phyloP scores from a whole-genome alignment of 2,113 vertebrate species.

The Hemicordylus capensis region DNA sequence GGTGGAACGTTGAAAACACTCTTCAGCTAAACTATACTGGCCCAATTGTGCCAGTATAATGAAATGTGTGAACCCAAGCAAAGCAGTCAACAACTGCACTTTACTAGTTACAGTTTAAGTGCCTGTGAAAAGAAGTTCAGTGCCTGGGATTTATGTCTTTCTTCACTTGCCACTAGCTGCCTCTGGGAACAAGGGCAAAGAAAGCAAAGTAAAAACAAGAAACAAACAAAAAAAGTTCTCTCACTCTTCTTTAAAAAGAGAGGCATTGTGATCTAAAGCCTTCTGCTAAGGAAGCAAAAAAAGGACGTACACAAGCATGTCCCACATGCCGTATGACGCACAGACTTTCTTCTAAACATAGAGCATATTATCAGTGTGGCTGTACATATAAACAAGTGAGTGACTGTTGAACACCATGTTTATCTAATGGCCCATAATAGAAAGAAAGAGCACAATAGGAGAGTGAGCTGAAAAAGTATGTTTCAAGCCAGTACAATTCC shows the following conservation, averaged over 20 bases:
- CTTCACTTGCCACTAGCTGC: constrained; percentile 36
- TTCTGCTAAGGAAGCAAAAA: constrained; percentile 42
- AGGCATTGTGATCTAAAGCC: constrained; percentile 46
- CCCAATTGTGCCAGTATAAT: too few species aligned
- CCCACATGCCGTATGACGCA: constrained; percentile 50
- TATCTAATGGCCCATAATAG: constrained; percentile 70
- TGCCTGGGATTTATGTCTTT: constrained; percentile 31
- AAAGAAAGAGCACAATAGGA: constrained; percentile 52
- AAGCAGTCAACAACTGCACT: constrained; percentile 20
- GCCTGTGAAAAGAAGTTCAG: constrained; percentile 21
- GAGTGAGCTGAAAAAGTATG: constrained; percentile 61
- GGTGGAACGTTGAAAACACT: too few species aligned
- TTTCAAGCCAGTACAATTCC: constrained; percentile 56
- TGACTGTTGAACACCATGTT: constrained; percentile 63
- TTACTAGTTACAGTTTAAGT: constrained; percentile 42
- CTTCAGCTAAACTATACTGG: too few species aligned
- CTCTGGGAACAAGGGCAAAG: constrained; percentile 49
- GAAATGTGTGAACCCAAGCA: neutral
- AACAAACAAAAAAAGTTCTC: neutral
- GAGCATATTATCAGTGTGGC: constrained; percentile 58
- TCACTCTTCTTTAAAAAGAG: constrained; percentile 24
- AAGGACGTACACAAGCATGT: constrained; percentile 44
- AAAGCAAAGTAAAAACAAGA: constrained; percentile 44
- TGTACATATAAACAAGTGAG: constrained; percentile 43
- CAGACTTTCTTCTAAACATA: constrained; percentile 68